Conservation (phyloP, 2,888 invertebrate genomes). For the Gandaritis pyraliata region DNA sequence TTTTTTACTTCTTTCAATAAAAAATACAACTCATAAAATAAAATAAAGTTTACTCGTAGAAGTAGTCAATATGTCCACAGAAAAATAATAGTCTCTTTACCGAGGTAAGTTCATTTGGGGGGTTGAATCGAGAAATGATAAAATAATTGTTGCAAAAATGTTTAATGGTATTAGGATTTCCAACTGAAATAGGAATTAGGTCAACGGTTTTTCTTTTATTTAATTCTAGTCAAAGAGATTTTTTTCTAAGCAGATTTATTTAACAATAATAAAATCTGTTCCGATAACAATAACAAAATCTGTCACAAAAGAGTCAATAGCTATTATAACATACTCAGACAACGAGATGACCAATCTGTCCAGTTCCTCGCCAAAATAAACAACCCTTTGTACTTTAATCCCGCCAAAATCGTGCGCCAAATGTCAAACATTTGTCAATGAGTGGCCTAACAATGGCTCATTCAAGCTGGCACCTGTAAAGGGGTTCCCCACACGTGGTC, state of each 20-base stretch:
- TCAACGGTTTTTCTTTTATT: slow-evolving; percentile 28
- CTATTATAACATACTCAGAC: slow-evolving; percentile 25
- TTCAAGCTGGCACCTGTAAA: slow-evolving; percentile 77
- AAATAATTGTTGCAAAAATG: slow-evolving; percentile 6
- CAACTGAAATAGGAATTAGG: slow-evolving; percentile 22
- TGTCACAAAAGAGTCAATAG: slow-evolving; percentile 26
- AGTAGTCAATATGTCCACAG: no score
- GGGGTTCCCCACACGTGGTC: slow-evolving; percentile 78
- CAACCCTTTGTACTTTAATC: slow-evolving; percentile 62
- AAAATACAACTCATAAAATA: no score
- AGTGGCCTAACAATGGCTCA: slow-evolving; percentile 65
- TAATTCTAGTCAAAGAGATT: slow-evolving; percentile 9
- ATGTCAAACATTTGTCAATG: slow-evolving; percentile 76
- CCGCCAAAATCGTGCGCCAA: slow-evolving; percentile 76
- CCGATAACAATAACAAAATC: slow-evolving; percentile 27
- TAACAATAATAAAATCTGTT: slow-evolving; percentile 3
- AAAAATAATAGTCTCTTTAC: no score
- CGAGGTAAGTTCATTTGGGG: not conserved
- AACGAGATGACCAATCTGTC: slow-evolving; percentile 41
- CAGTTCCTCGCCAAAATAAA: slow-evolving; percentile 55
- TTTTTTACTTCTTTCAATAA: no score
- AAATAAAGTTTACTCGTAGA: no score
- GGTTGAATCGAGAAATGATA: slow-evolving; percentile 13
- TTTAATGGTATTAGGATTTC: slow-evolving; percentile 2
- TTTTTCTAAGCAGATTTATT: slow-evolving; percentile 23